phyloP scores from a whole-genome alignment of 2,888 invertebrate genomes.

The Hemistola chrysoprasaria region DNA sequence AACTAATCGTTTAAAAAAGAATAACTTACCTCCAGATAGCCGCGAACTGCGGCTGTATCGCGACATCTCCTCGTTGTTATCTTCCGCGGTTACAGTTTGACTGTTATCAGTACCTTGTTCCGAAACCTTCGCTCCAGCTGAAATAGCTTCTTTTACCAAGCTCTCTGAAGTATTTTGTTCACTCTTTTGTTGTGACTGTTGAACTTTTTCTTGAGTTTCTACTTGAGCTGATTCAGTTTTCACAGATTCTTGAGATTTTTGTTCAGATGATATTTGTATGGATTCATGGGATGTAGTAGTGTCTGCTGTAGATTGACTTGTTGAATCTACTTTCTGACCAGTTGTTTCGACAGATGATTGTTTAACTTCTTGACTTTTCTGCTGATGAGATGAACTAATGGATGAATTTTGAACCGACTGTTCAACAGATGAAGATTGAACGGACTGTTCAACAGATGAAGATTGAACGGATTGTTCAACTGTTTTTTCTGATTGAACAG shows the following conservation, averaged over 20 bases:
- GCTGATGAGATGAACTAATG: too few relatives aligned
- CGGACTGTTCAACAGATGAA: conserved; percentile 27
- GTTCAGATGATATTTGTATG: conserved; percentile 7
- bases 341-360: too few relatives aligned
- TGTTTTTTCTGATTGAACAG: conserved; percentile 27
- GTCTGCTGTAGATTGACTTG: too few relatives aligned
- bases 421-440: conserved; percentile 10
- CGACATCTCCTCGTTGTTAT: conserved; percentile 76
- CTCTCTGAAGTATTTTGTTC: conserved; percentile 29
- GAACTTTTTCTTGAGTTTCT: conserved; percentile 18
- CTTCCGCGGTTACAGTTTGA: conserved; percentile 70
- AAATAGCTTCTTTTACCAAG: conserved; percentile 36
- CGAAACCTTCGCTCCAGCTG: conserved; percentile 37
- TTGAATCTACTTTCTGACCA: too few relatives aligned
- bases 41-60: conserved; percentile 84
- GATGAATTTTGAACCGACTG: conserved; percentile 9
- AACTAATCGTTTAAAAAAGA: too few relatives aligned
- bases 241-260: conserved; percentile 8
- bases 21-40: conserved; percentile 82
- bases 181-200: conserved; percentile 25
- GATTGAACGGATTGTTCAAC: conserved; percentile 27
- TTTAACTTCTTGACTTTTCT: conserved; percentile 11
- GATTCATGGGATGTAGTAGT: conserved; percentile 3
- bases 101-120: conserved; percentile 42
- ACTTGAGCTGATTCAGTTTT: conserved; percentile 6